A percentile compares a stretch with the other conserved stretches of the same genome.
Evolutionary conservation across 1,140 invertebrate genomes (phyloP).

Genomic region (Zaprionus kolodkinae): DNA sequence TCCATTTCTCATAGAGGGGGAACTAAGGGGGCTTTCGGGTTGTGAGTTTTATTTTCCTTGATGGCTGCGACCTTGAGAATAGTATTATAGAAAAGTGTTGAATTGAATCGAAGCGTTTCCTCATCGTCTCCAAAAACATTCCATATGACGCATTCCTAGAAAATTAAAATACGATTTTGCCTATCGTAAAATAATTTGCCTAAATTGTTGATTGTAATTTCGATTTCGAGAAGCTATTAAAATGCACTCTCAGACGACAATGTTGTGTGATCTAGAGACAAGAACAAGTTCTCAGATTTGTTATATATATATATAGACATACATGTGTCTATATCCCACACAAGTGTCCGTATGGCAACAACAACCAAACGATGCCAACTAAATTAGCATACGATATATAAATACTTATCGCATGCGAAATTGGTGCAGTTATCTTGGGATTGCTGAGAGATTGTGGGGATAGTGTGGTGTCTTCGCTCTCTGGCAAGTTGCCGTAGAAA

Average conservation of each 20-base stretch:
- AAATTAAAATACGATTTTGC: no score
- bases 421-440: conserved; percentile 1
- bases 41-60: conserved; percentile 23
- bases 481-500: neutral
- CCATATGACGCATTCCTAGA: no score
- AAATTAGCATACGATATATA: neutral
- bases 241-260: neutral
- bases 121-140: neutral
- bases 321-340: neutral
- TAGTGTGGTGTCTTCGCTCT: neutral
- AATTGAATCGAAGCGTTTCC: neutral
- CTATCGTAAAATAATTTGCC: neutral
- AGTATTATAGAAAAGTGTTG: conserved; percentile 13
- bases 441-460: neutral
- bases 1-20: neutral
- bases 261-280: neutral
- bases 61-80: conserved; percentile 21
- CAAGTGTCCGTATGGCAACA: neutral
- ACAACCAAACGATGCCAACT: neutral
- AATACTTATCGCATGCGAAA: conserved; percentile 1
- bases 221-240: neutral
- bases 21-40: conserved; percentile 11
- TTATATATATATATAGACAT: neutral
- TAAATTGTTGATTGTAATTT: neutral
- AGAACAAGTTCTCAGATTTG: neutral